phyloP scores from a whole-genome alignment of 2,888 invertebrate genomes.

The Ennomos fuscantarius region DNA sequence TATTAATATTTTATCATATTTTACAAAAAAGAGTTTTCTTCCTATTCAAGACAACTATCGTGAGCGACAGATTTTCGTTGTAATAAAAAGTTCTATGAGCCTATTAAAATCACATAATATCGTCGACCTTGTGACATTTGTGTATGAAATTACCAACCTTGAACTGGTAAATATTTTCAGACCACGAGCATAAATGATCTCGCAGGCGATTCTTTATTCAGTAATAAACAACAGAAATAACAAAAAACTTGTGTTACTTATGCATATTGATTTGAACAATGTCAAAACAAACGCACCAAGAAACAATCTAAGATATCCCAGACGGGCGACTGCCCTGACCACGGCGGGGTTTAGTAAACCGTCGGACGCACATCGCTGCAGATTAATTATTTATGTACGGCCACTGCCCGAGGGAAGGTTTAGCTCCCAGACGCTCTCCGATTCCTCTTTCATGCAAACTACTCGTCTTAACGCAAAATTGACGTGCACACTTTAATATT shows the following conservation, averaged over 20 bases:
- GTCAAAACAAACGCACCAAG: slow-evolving; percentile 40
- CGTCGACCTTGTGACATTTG: too few relatives aligned
- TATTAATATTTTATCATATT: too few relatives aligned
- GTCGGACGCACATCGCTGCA: slow-evolving; percentile 73
- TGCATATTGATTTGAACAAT: slow-evolving; percentile 1
- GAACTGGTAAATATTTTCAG: too few relatives aligned
- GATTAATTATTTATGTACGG: slow-evolving; percentile 83
- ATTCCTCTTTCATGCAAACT: slow-evolving; percentile 81
- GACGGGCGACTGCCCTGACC: slow-evolving; percentile 62
- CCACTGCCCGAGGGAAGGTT: slow-evolving; percentile 72
- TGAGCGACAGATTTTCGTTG: too few relatives aligned
- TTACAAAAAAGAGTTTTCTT: too few relatives aligned
- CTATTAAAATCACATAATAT: too few relatives aligned
- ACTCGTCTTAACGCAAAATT: slow-evolving; percentile 81
- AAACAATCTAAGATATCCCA: slow-evolving; percentile 54
- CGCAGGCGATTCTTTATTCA: too few relatives aligned
- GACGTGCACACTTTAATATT: slow-evolving; percentile 75
- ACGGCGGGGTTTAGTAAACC: slow-evolving; percentile 74
- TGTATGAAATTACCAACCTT: too few relatives aligned
- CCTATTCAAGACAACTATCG: too few relatives aligned
- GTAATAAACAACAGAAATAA: not conserved
- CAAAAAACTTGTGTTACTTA: not conserved
- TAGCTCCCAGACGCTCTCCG: slow-evolving; percentile 79
- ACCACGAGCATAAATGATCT: too few relatives aligned
- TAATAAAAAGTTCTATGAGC: too few relatives aligned